Evolutionary conservation across 2,113 vertebrate genomes (phyloP), one percentile per base, ranked within the genome.

Genomic region (Turdus rufiventris): DNA sequence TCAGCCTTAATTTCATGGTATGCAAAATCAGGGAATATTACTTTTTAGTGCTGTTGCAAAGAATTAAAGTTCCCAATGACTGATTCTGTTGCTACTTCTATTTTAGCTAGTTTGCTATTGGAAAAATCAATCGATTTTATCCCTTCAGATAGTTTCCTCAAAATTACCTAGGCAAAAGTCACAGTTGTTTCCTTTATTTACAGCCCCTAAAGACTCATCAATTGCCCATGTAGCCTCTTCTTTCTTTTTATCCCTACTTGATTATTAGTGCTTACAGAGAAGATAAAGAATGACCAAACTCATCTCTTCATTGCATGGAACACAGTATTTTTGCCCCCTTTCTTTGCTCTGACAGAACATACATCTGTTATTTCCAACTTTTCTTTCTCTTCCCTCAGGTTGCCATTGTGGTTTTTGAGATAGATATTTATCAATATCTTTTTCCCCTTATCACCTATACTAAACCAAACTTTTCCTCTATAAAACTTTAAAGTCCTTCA

Each of bases 361-460:
- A 48, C 6, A 10, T 23, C 14, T 60, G 19, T 34, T 57, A 5
- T 45, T n/a, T 51, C 34, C 29, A 71, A 1, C 5, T 57, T 63
- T 71, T 62, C 11, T 61, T 65, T 48, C 18, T 25, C 14, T 81
- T 48, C 18, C 51, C 9, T 75, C 29, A 34, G 34, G 26, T 38
- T 51, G 12, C 12, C 2, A 3, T 19, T 47, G 23, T 54, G n/a
- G 34, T 42, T 63, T 88, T 6, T 36, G 9, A 24, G 6, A 91
- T 11, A 63, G 0, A 31, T n/a, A 63, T 56, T 71, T 75, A 47
- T 21, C 0, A 0, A 4, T 31, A 34, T 8, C 13, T 28, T 71
- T 73, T 81, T 33, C 28, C 16, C 20, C 4, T 77, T 26, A 28
- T 31, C 12, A 18, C 6, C 12, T 40, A 6, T 28, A 5, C 5